Evolutionary conservation across 2,888 invertebrate species (phyloP), one percentile per base, ranked within the genome.

Genomic region (Tetranychus piercei): DNA sequence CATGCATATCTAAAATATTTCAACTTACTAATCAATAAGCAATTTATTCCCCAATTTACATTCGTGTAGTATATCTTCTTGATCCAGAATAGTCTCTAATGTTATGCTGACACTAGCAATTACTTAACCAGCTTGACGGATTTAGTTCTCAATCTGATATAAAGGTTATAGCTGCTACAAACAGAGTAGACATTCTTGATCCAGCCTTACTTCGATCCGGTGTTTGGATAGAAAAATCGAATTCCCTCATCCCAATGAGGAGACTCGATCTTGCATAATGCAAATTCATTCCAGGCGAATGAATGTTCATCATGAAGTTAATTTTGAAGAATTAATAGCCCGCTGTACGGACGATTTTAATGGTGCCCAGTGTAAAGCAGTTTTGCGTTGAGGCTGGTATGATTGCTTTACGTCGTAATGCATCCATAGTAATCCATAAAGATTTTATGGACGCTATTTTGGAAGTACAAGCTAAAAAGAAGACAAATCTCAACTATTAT

Each of bases 361-460:
- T 84, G 99, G 99, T 15, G 99, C 99, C 5, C 97, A 99, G 82
- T 96, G 99, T 84, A 99, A 99, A 84, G 99, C 99, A 0, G 97
- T 99, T n/a, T 65, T 99, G 99, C 82, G 96, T 99, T 18, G 99
- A 99, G 85, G 93, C 95, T 45, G 99, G 99, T 82, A 99, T 99
- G 99, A 99, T 99, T 81, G 99, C 99, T 1, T 85, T 99, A 73
- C 87, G 99, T 75, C 88, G 99, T 77, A 94, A 92, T 78, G 97
- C 97, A 55, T 88, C 89, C 44, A 89, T 91, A 74, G 92, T 99
- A 74, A 93, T 91, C 0, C 99, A 99, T 82, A 99, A 99, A 83
- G 99, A 99, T 84, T 96, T 97, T 81, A 99, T 99, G 95, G 99
- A 99, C 84, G 99, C 97, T 78, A 99, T 99, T 79, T 88, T 99